phyloP scores from a whole-genome alignment of 2,113 vertebrate genomes.

The Dasyornis broadbenti region DNA sequence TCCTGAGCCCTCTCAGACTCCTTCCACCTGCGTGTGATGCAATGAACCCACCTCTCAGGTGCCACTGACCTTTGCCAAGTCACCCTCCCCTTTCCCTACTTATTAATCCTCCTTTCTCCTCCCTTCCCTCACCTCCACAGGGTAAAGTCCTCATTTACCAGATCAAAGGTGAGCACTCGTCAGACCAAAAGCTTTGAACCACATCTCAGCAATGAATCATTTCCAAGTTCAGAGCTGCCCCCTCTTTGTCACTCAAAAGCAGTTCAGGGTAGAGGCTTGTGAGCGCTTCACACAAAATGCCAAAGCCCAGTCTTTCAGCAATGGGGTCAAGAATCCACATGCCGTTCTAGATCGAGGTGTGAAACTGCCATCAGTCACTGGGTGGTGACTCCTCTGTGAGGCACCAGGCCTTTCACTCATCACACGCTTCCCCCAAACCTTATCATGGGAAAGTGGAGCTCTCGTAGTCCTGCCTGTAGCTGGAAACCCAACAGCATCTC shows the following conservation, averaged over 20 bases:
- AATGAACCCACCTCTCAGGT: not conserved
- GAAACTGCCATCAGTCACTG: not conserved
- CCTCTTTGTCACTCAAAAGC: not conserved
- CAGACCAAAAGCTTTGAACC: not conserved
- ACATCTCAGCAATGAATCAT: not conserved
- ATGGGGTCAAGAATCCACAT: not conserved
- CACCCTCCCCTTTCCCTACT: not conserved
- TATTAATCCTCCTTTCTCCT: not conserved
- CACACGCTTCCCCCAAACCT: accelerated
- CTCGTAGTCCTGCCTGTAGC: not conserved
- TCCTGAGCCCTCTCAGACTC: not conserved
- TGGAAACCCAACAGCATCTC: not conserved
- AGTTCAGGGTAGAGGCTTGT: not conserved
- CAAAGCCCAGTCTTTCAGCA: accelerated
- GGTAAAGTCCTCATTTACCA: slow-evolving; percentile 5
- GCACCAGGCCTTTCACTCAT: not conserved
- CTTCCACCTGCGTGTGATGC: not conserved
- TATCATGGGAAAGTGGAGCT: not conserved
- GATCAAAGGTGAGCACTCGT: slow-evolving; percentile 5
- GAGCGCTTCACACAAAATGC: not conserved
- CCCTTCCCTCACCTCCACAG: not conserved
- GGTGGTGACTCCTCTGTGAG: not conserved
- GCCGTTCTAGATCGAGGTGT: not conserved
- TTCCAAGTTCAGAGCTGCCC: not conserved
- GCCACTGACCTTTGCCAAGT: not conserved